phyloP scores from a whole-genome alignment of 2,888 invertebrate genomes.

The Dasypolia templi region DNA sequence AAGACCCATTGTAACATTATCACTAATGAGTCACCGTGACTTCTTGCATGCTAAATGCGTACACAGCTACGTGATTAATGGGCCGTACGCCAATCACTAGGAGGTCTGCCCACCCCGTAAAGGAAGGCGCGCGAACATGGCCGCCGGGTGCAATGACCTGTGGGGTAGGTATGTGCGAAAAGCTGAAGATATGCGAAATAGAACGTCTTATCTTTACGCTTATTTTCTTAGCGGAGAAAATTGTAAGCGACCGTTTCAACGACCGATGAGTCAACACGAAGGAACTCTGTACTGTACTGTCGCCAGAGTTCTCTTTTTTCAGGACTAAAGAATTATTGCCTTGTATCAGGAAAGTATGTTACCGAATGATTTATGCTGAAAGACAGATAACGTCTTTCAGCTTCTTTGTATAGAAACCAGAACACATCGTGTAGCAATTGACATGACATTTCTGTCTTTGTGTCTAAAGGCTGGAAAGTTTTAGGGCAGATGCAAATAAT shows the following conservation, averaged over 20 bases:
- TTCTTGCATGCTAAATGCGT: conserved; percentile 73
- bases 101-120: conserved; percentile 57
- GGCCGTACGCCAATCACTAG: conserved; percentile 61
- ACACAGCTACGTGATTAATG: conserved; percentile 73
- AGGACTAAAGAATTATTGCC: conserved; percentile 12
- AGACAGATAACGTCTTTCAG: neutral
- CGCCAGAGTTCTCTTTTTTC: conserved; percentile 19
- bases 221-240: conserved; percentile 49
- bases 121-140: conserved; percentile 52
- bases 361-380: conserved; percentile 13
- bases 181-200: conserved; percentile 39
- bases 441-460: neutral
- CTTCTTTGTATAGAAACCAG: conserved; percentile 27
- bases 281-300: conserved; percentile 12
- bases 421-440: conserved; percentile 9
- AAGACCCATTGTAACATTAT: conserved; percentile 70
- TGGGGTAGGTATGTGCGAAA: conserved; percentile 56
- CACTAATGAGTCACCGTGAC: conserved; percentile 75
- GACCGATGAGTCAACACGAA: conserved; percentile 32
- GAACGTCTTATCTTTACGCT: conserved; percentile 41
- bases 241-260: conserved; percentile 27
- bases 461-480: neutral
- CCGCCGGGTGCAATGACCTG: conserved; percentile 44
- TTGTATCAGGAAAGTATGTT: conserved; percentile 26
- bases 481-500: neutral